These are phyloP conservation scores for Acronicta psi DNA, from an alignment of 2,888 invertebrate genomes.

Conservation along the genomic window DNA sequence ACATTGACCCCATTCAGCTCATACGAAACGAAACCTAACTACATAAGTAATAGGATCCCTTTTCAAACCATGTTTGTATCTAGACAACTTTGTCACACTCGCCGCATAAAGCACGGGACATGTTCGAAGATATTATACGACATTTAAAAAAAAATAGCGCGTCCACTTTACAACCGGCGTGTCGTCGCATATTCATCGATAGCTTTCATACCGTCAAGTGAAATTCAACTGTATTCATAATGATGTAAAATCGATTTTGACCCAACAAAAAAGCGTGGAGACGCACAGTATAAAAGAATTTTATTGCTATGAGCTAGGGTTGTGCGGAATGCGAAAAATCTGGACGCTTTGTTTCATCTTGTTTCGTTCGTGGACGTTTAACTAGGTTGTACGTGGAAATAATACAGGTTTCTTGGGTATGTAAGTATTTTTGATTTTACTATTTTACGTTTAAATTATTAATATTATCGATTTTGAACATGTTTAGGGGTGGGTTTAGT, in stretches of 20 bases:
- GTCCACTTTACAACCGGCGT: conserved; percentile 67
- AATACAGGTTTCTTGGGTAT: conserved; percentile 1
- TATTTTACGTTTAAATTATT: no score
- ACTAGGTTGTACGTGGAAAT: conserved; percentile 7
- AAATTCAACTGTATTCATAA: conserved; percentile 50
- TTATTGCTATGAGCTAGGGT: conserved; percentile 70
- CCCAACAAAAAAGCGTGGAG: conserved; percentile 40
- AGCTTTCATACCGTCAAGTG: conserved; percentile 32
- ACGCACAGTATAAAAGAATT: conserved; percentile 70
- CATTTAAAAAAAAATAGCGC: conserved; percentile 66
- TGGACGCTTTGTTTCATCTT: conserved; percentile 29
- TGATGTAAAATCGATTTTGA: conserved; percentile 43
- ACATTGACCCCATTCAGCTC: conserved; percentile 43
- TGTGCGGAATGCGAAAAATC: conserved; percentile 48
- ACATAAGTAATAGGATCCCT: conserved; percentile 7
- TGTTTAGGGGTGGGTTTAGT: no score
- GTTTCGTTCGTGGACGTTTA: conserved; percentile 17
- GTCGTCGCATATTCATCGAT: conserved; percentile 68
- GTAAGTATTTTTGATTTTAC: no score
- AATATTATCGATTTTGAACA: no score
- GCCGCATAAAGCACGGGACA: conserved; percentile 77
- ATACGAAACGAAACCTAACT: conserved; percentile 16
- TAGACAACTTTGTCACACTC: conserved; percentile 63
- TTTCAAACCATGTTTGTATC: conserved; percentile 24
- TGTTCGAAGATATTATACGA: conserved; percentile 71